These are phyloP conservation scores for Luidia sarsii DNA, from an alignment of 53 echinoderm and acorn worm species.

Conservation along the genomic window DNA sequence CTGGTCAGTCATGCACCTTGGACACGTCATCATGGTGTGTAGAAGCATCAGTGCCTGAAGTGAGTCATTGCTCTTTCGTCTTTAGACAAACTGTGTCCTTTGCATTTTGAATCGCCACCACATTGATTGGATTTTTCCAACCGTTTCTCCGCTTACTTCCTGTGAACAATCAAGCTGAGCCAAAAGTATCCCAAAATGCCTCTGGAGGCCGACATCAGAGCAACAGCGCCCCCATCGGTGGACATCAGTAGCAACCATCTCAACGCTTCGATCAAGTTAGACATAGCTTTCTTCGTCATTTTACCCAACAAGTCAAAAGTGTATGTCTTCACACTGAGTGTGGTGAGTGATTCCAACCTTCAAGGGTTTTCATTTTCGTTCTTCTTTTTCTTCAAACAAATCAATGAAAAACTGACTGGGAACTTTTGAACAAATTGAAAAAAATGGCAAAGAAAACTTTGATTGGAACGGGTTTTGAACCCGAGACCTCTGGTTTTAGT, in stretches of 20 bases:
- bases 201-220: constrained; percentile 68
- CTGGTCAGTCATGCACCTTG: background rate
- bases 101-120: too few relatives aligned
- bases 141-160: too few relatives aligned
- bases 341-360: too few relatives aligned
- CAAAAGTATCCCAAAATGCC: constrained; percentile 83
- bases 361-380: too few relatives aligned
- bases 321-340: constrained; percentile 68
- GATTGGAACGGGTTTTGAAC: too few relatives aligned
- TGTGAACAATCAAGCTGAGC: constrained; percentile 66
- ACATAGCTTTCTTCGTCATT: constrained; percentile 69
- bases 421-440: too few relatives aligned
- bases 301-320: constrained; percentile 66
- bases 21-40: background rate
- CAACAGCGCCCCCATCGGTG: constrained; percentile 63
- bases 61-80: background rate
- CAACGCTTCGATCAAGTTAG: constrained; percentile 33
- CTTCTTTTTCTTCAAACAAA: too few relatives aligned
- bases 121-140: too few relatives aligned
- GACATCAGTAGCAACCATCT: constrained; percentile 54
- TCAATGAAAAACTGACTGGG: too few relatives aligned
- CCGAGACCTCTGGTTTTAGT: too few relatives aligned
- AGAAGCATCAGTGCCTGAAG: background rate
- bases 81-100: too few relatives aligned
- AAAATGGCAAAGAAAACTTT: too few relatives aligned